Conservation (phyloP, 37 sponge, comb jelly and placozoan genomes). For the Aphrocallistes beatrix region DNA sequence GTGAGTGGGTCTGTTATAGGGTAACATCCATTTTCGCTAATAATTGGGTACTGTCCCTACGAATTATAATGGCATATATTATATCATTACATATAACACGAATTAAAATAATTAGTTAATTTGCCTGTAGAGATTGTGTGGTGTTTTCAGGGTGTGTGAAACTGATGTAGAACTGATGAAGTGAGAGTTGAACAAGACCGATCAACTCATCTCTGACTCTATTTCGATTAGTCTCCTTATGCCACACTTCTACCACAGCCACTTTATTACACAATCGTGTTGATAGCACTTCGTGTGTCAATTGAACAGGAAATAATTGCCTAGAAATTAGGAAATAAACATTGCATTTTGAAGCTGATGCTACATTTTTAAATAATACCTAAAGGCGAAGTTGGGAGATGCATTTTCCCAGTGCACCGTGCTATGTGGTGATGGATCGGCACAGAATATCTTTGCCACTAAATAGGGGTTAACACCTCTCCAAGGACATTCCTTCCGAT, state of each 20-base stretch:
- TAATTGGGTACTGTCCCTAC: background rate
- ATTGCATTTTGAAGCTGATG: too few species aligned
- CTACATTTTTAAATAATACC: background rate
- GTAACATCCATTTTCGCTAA: background rate
- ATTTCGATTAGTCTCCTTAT: slow-evolving; percentile 34
- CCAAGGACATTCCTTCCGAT: background rate
- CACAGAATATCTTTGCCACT: background rate
- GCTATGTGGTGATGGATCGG: background rate
- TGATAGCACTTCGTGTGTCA: background rate
- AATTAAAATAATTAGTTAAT: background rate
- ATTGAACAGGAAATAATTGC: background rate
- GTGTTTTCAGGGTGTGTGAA: background rate
- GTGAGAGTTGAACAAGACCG: slow-evolving; percentile 70
- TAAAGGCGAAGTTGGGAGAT: background rate
- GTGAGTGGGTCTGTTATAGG: background rate
- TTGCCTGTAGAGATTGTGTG: background rate
- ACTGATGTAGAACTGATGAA: slow-evolving; percentile 62
- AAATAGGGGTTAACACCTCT: background rate
- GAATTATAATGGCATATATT: background rate
- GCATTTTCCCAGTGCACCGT: background rate
- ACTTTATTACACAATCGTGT: slow-evolving; percentile 37
- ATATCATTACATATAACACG: too few species aligned
- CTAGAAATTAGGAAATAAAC: background rate
- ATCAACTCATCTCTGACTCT: slow-evolving; percentile 46
- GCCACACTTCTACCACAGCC: slow-evolving; percentile 76